Conservation (phyloP, 2,888 invertebrate species). For the Habroteleia sp. region DNA sequence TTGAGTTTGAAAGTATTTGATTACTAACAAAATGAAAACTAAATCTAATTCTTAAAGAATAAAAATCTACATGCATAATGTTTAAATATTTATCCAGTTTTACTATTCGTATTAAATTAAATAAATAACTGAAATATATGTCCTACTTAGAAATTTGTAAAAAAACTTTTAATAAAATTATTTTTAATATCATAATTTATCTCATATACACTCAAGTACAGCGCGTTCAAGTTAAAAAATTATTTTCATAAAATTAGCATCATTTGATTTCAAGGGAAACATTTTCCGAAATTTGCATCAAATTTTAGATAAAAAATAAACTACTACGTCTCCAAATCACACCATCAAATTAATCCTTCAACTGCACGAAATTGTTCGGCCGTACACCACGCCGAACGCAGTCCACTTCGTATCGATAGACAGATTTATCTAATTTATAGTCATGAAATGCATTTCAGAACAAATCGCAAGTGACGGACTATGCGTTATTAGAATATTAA, state of each 20-base stretch:
- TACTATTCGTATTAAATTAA: no score
- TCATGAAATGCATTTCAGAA: conserved; percentile 48
- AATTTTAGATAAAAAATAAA: conserved; percentile 1
- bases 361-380: conserved; percentile 21
- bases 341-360: conserved; percentile 46
- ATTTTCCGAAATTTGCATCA: conserved; percentile 14
- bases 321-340: conserved; percentile 19
- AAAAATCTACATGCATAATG: no score
- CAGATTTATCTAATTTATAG: conserved; percentile 53
- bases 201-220: no score
- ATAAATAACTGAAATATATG: no score
- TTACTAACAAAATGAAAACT: background rate
- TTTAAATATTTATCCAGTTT: no score
- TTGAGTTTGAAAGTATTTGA: background rate
- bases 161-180: no score
- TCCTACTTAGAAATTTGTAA: no score
- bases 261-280: no score
- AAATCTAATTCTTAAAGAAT: background rate
- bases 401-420: conserved; percentile 24
- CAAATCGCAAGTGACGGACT: conserved; percentile 27
- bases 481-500: conserved; percentile 53
- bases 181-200: no score
- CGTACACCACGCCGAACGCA: conserved; percentile 2
- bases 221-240: no score
- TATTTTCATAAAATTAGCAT: no score